phyloP scores from a whole-genome alignment of 2,797 vertebrate genomes.

The Florisuga fusca region DNA sequence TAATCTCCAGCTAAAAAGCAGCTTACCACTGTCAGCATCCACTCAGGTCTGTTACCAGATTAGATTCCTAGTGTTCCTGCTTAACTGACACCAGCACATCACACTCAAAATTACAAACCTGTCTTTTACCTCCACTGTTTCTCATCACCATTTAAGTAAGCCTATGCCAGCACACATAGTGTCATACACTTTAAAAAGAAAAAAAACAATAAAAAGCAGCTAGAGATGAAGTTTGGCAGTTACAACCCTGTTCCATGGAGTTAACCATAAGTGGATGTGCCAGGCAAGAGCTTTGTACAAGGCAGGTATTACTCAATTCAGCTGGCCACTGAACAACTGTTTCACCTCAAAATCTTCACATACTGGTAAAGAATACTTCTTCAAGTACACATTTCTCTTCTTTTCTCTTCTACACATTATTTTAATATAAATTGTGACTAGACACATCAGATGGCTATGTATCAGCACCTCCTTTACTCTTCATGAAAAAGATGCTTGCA shows the following conservation, averaged over 20 bases:
- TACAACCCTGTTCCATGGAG: not conserved
- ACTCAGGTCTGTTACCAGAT: not conserved
- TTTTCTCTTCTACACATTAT: too few species aligned
- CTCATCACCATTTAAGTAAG: not conserved
- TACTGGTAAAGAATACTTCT: not conserved
- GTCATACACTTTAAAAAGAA: not conserved
- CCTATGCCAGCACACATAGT: not conserved
- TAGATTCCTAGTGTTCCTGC: not conserved
- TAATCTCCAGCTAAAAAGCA: not conserved
- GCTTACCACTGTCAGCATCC: not conserved
- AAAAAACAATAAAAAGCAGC: not conserved
- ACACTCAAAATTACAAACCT: not conserved
- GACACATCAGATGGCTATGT: rapidly evolving
- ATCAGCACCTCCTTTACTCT: not conserved
- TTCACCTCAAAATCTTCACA: not conserved
- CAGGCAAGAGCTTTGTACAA: rapidly evolving
- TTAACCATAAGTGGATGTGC: rapidly evolving
- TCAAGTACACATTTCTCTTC: not conserved
- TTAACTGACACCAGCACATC: not conserved
- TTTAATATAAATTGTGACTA: not conserved
- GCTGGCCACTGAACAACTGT: not conserved
- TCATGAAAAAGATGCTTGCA: not conserved
- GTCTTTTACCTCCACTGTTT: not conserved
- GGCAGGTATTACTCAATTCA: not conserved
- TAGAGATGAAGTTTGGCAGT: too few species aligned